Base-by-base conservation (phyloP, 2,888 invertebrate species). In the Tenthredo distinguenda region DNA sequence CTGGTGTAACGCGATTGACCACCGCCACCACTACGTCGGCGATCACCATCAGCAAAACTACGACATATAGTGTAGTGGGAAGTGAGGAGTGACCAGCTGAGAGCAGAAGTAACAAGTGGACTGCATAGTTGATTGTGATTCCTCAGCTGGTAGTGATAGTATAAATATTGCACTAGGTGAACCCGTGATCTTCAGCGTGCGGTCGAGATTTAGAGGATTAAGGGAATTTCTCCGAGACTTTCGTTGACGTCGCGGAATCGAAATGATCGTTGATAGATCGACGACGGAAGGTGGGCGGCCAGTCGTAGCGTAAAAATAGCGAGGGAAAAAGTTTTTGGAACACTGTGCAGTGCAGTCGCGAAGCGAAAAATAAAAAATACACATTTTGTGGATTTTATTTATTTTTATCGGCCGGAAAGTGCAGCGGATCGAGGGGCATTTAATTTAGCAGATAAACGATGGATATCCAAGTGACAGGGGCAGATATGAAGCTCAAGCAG, bases 401-500 rank as follows among this genome's bases (percentile, higher is more conserved):
- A n/a, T 43, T 12, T 43, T 43, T 1, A 15, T 12, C 10, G 2
- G n/a, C 6, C 50, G 6, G 6, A 55, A 62, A 62, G 62, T 26
- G 21, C 26, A 12, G 21, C 26, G 3, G 15, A 62, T 26, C 62
- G n/a, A 2, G 62, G 10, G 12, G 62, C 0, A 21, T 62, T 62
- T 26, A 5, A 1, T 21, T 26, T 12, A 21, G 2, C 10, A 18
- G 34, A 15, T 3, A 9, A 58, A 83, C 47, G 68, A 68, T 83
- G 68, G 83, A 83, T 18, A 89, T 89, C 68, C 91, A 91, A 43
- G 72, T 85, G 12, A 77, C 89, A 3, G 86, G 76, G n/a, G 87
- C 85, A 4, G 86, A 87, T 10, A 92, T 90, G 79, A 90, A 90
- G 84, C 89, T 94, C 76, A 81, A 81, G 15, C 34, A 62, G 31